Base-by-base conservation (phyloP, 2,888 invertebrate species). In the Serripes groenlandicus region DNA sequence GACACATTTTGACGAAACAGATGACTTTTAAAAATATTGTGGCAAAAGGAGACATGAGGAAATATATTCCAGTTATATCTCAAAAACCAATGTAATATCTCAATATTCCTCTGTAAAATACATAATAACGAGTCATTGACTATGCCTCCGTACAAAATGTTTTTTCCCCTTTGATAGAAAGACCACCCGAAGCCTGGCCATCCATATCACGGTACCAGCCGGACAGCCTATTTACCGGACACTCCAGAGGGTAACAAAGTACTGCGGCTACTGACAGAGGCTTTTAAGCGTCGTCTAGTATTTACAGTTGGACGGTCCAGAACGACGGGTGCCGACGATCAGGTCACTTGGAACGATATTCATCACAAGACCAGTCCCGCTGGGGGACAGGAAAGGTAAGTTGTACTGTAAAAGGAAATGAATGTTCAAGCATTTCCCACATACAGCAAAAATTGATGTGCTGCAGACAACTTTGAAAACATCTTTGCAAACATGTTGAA, bases 101-200 rank as follows among this genome's bases (percentile, higher is more conserved):
- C 11, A 15, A 42, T 42, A 15, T 42, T 15, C 42, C 42, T 15
- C 18, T 42, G n/a, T 42, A 18, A 15, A 9, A 9, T 42, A 9
- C 18, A 9, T 42, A 15, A 15, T 42, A 42, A 42, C 42, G 18
- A 42, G 42, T 42, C 42, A 42, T 42, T 42, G 11, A 15, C 42
- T 42, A 42, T 42, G 9, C 42, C 42, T 18, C 42, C 9, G 42
- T 9, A 9, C 42, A 26, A 56, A 56, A 21, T 49, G 49, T 49
- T 49, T 49, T 49, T n/a, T 21, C 2, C 15, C 23, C 18, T n/a
- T 56, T 56, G 21, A n/a, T 23, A 85, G 85, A 70, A 58, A 0
- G 71, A 85, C 0, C 91, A 92, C 76, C 90, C 91, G n/a, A 78
- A 90, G 34, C 91, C 92, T 4, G 92, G 92, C 0, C 23, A 66